Percentiles rank a stretch among this genome's conserved stretches.
These are phyloP conservation scores for Osmerus mordax DNA, from an alignment of 2,113 vertebrate species.

Conservation along the genomic window DNA sequence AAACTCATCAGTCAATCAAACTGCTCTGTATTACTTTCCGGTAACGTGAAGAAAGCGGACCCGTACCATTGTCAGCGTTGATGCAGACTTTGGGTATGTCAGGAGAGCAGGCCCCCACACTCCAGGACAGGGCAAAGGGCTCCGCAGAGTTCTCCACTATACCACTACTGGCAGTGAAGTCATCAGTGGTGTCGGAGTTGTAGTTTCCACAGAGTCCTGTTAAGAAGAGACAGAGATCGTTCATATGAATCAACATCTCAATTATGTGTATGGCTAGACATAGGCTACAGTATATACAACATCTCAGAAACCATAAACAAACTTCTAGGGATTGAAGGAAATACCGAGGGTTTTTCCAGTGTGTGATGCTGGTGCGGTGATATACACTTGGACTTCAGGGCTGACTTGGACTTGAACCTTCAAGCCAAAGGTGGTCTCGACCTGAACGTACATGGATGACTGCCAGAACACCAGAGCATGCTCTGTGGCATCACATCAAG, in stretches of 20 bases:
- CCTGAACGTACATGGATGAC: conserved; percentile 70
- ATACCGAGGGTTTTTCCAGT: conserved; percentile 42
- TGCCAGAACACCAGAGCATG: conserved; percentile 64
- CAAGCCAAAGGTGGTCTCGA: conserved; percentile 62
- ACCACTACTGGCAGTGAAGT: conserved; percentile 62
- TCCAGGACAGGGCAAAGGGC: conserved; percentile 65
- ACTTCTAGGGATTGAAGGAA: neutral
- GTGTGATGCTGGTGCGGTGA: conserved; percentile 47
- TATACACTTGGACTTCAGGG: conserved; percentile 70
- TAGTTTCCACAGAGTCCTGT: conserved; percentile 73
- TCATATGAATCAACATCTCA: too few relatives aligned
- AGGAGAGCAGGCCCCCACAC: conserved; percentile 41
- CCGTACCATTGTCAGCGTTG: conserved; percentile 71
- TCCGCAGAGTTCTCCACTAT: conserved; percentile 64
- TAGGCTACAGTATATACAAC: too few relatives aligned
- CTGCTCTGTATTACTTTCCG: too few relatives aligned
- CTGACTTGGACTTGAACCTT: conserved; percentile 67
- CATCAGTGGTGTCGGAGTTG: conserved; percentile 67
- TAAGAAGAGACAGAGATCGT: too few relatives aligned
- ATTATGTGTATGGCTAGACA: too few relatives aligned
- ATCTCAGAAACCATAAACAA: neutral
- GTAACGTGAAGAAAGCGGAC: too few relatives aligned
- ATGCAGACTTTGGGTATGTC: conserved; percentile 55
- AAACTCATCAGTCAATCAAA: too few relatives aligned
- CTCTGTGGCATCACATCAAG: conserved; percentile 41